A percentile compares a stretch with the other conserved stretches of the same genome.
phyloP scores from a whole-genome alignment of 2,113 vertebrate genomes.

The Halcyon senegalensis region DNA sequence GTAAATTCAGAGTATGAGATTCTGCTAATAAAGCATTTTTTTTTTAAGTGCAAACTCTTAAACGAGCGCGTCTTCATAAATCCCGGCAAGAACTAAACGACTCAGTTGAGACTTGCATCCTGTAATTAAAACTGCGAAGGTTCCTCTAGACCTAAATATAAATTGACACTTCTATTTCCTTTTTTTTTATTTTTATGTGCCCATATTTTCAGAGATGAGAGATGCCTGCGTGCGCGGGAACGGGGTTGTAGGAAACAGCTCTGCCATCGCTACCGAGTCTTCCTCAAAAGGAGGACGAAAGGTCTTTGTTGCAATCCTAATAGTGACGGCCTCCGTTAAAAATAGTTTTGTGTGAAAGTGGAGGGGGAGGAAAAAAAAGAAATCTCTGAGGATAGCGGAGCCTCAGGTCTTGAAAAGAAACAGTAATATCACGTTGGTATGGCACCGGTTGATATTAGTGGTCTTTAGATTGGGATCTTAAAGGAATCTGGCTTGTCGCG shows the following conservation, averaged over 20 bases:
- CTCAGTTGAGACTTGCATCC: not conserved
- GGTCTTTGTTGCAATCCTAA: not conserved
- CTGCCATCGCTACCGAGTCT: too few species aligned
- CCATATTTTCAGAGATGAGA: not conserved
- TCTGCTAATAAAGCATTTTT: not conserved
- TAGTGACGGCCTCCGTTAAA: not conserved
- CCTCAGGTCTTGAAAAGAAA: not conserved
- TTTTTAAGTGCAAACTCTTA: not conserved
- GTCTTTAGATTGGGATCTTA: not conserved
- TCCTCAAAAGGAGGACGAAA: not conserved
- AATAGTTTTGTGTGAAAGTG: not conserved
- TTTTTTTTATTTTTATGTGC: not conserved
- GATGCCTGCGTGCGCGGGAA: not conserved
- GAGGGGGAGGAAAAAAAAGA: not conserved
- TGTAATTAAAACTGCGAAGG: slow-evolving; percentile 63
- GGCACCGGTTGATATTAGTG: not conserved
- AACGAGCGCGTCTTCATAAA: slow-evolving; percentile 30
- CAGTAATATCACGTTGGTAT: not conserved
- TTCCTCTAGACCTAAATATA: slow-evolving; percentile 31
- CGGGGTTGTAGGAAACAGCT: not conserved
- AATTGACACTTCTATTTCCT: slow-evolving; percentile 10
- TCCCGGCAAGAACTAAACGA: slow-evolving; percentile 48
- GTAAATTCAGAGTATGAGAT: slow-evolving; percentile 28
- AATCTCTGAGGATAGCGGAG: not conserved
- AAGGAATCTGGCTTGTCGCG: not conserved